Conservation (phyloP, 2,113 vertebrate species). For the Platichthys flesus region DNA sequence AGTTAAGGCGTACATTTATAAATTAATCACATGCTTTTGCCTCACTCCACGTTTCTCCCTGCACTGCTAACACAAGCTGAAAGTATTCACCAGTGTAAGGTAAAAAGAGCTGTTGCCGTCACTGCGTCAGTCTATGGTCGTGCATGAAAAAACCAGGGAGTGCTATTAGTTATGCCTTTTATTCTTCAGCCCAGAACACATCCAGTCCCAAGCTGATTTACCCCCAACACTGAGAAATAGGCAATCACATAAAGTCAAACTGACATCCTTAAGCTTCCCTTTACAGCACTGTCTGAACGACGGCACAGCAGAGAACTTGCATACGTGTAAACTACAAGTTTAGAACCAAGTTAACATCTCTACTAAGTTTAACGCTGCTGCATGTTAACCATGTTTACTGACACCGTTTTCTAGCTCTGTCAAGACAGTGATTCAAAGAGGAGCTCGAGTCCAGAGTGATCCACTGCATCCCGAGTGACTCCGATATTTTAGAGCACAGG, state of each 20-base stretch:
- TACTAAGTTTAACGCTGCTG: too few relatives aligned
- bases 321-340: too few relatives aligned
- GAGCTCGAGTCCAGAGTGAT: too few relatives aligned
- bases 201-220: neutral
- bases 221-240: neutral
- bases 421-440: too few relatives aligned
- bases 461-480: too few relatives aligned
- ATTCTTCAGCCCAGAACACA: neutral
- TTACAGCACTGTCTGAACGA: neutral
- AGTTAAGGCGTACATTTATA: conserved; percentile 2
- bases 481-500: too few relatives aligned
- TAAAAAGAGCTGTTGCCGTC: neutral
- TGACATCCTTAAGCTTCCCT: neutral
- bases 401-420: too few relatives aligned
- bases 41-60: neutral
- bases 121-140: neutral
- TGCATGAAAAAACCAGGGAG: neutral
- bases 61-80: neutral
- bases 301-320: too few relatives aligned
- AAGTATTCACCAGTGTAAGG: neutral
- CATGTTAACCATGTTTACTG: too few relatives aligned
- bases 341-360: too few relatives aligned
- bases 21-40: conserved; percentile 28
- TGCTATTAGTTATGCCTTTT: neutral
- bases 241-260: neutral